Percentiles rank a stretch among this genome's conserved stretches.
These are phyloP conservation scores for Ornithoptera priamus DNA, from an alignment of 2,888 invertebrate genomes.

Conservation along the genomic window DNA sequence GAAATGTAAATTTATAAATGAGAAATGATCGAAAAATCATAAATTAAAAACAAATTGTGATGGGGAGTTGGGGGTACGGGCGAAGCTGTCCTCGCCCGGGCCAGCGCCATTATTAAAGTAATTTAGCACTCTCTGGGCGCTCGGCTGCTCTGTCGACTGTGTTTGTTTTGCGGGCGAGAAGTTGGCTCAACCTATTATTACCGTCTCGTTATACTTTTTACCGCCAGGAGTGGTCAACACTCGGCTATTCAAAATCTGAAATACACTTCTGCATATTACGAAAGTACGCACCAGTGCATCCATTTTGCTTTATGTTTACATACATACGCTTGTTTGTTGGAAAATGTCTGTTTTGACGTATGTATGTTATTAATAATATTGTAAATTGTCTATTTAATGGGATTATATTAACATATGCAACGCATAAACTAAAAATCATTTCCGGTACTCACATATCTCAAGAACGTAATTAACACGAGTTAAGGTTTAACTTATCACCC, in stretches of 20 bases:
- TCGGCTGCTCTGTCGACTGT: conserved; percentile 62
- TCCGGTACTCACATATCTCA: too few species aligned
- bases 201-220: conserved; percentile 72
- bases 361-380: not conserved
- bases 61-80: conserved; percentile 15
- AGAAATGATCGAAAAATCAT: conserved; percentile 22
- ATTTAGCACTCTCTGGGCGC: conserved; percentile 66
- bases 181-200: conserved; percentile 76
- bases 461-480: too few species aligned
- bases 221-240: conserved; percentile 55
- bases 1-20: conserved; percentile 17
- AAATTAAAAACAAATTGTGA: conserved; percentile 27
- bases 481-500: too few species aligned
- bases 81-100: conserved; percentile 20
- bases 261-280: conserved; percentile 28
- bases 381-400: not conserved
- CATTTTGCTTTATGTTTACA: conserved; percentile 15
- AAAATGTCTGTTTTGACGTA: not conserved
- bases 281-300: conserved; percentile 17
- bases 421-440: too few species aligned
- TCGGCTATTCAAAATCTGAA: conserved; percentile 37
- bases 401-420: too few species aligned
- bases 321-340: conserved; percentile 14
- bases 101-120: conserved; percentile 58
- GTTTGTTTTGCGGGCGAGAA: conserved; percentile 80